phyloP scores from a whole-genome alignment of 2,888 invertebrate species.

The Phasia obesa region DNA sequence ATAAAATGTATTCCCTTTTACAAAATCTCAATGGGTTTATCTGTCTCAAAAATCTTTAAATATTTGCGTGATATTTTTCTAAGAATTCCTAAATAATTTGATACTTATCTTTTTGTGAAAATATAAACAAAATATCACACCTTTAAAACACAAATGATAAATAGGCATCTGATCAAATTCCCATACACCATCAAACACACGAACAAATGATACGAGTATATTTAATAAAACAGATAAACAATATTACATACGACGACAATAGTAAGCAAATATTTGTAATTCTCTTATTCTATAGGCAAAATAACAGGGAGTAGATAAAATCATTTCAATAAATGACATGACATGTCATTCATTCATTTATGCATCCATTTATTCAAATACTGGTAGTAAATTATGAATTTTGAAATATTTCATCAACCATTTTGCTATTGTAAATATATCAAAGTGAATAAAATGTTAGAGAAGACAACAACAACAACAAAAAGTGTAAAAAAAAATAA shows the following conservation, averaged over 20 bases:
- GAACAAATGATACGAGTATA: conserved; percentile 7
- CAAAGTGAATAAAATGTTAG: conserved; percentile 11
- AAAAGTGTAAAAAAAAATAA: conserved; percentile 21
- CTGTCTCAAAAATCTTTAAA: conserved; percentile 14
- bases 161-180: conserved; percentile 61
- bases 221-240: neutral
- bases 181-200: conserved; percentile 21
- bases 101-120: conserved; percentile 20
- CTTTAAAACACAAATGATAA: conserved; percentile 47
- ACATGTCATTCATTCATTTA: conserved; percentile 34
- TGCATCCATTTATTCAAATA: conserved; percentile 10
- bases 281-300: conserved; percentile 9
- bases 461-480: conserved; percentile 15
- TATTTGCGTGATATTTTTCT: conserved; percentile 7
- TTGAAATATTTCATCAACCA: conserved; percentile 24
- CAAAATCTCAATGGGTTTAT: conserved; percentile 47
- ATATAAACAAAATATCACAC: conserved; percentile 60
- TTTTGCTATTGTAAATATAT: neutral
- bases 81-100: conserved; percentile 34
- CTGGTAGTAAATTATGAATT: conserved; percentile 29
- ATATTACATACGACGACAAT: conserved; percentile 60
- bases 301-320: conserved; percentile 37
- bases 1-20: neutral
- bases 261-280: conserved; percentile 54
- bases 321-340: conserved; percentile 23